These are phyloP conservation scores for Sorex araneus DNA, from an alignment of 2,113 vertebrate species.

Conservation along the genomic window DNA sequence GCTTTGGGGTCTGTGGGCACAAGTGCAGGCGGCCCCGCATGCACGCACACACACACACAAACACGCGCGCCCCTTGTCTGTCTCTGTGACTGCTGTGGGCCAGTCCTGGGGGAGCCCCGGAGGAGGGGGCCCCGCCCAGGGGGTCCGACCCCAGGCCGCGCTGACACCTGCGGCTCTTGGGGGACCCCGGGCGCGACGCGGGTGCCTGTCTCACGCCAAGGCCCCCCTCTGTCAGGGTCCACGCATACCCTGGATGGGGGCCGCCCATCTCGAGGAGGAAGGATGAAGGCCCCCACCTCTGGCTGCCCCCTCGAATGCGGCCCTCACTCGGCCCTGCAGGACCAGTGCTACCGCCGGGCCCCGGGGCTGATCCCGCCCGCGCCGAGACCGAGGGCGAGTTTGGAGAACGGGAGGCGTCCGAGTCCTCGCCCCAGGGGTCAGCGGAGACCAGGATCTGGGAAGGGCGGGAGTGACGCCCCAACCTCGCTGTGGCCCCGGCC, in stretches of 20 bases:
- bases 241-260: no score
- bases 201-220: no score
- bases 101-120: slow-evolving; percentile 61
- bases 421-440: neutral
- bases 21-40: no score
- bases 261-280: no score
- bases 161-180: neutral
- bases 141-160: neutral
- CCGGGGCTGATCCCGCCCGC: neutral
- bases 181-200: no score
- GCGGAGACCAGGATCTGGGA: neutral
- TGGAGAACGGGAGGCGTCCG: neutral
- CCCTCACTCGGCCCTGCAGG: no score
- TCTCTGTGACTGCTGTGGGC: slow-evolving; percentile 69
- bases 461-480: neutral
- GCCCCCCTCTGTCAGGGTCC: no score
- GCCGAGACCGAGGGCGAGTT: neutral
- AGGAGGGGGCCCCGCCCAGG: neutral
- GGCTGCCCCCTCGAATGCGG: no score
- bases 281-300: no score
- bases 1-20: slow-evolving; percentile 28
- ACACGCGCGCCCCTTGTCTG: neutral
- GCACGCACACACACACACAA: no score
- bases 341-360: no score
- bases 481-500: neutral